Evolutionary conservation across 2,113 vertebrate species (phyloP).

Genomic region (Edolisoma coerulescens): DNA sequence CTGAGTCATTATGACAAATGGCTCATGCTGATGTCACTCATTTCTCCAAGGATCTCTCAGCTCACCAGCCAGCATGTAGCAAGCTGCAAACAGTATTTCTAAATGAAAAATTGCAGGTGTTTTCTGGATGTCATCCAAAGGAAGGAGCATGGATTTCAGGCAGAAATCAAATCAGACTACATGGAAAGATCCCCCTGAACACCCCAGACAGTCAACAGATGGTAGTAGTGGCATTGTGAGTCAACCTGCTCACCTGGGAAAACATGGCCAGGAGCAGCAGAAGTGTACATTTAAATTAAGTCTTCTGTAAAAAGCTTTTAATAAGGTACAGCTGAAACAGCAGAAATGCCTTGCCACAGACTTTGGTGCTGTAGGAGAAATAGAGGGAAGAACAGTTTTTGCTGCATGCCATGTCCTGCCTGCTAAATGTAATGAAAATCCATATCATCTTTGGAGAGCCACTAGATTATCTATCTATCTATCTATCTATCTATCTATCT

Average conservation of each 20-base stretch:
- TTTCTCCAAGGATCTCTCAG: neutral
- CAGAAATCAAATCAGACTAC: conserved; percentile 19
- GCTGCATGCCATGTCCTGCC: neutral
- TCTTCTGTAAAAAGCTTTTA: neutral
- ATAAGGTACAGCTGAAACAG: neutral
- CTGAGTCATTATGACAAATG: conserved; percentile 20
- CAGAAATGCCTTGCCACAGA: neutral
- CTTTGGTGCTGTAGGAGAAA: neutral
- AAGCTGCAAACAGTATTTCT: conserved; percentile 19
- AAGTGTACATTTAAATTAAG: neutral
- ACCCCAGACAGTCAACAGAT: conserved; percentile 20
- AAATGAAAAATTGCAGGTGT: conserved; percentile 40
- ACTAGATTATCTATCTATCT: neutral
- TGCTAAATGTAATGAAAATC: neutral
- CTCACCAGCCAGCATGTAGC: neutral
- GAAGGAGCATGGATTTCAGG: neutral
- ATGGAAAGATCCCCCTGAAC: neutral
- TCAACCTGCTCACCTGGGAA: neutral
- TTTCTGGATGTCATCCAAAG: conserved; percentile 21
- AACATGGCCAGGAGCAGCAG: neutral
- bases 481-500: neutral
- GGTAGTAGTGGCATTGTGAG: neutral
- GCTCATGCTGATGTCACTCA: neutral
- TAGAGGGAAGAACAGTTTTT: neutral
- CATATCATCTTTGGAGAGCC: neutral